phyloP scores from a whole-genome alignment of 2,888 invertebrate species.

The Hecatera dysodea region DNA sequence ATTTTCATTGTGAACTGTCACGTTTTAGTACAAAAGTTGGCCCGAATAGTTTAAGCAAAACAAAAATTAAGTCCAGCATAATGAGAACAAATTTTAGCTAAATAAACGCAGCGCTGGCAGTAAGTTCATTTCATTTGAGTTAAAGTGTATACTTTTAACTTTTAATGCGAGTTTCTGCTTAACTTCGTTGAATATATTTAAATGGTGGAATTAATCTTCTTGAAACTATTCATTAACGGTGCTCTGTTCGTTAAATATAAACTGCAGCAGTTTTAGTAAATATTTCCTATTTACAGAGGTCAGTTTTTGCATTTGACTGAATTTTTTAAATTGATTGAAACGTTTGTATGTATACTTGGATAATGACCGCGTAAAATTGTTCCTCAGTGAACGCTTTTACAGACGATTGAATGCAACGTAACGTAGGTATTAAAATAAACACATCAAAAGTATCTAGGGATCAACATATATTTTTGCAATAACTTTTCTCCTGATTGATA shows the following conservation, averaged over 20 bases:
- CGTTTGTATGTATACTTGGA: not conserved
- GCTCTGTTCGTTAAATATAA: slow-evolving; percentile 47
- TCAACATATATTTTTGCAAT: too few species aligned
- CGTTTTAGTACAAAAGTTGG: slow-evolving; percentile 47
- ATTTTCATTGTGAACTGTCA: slow-evolving; percentile 70
- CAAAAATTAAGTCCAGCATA: slow-evolving; percentile 41
- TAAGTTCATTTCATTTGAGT: slow-evolving; percentile 55
- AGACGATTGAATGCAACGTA: not conserved
- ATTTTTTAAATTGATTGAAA: too few species aligned
- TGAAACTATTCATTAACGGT: slow-evolving; percentile 55
- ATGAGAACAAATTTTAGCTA: slow-evolving; percentile 47
- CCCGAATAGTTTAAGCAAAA: slow-evolving; percentile 35
- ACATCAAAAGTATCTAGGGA: too few species aligned
- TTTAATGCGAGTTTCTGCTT: slow-evolving; percentile 59
- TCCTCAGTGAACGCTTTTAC: not conserved
- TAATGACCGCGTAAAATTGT: slow-evolving; percentile 11
- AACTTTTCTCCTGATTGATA: too few species aligned
- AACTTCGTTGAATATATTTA: slow-evolving; percentile 58
- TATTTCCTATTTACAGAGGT: slow-evolving; percentile 26
- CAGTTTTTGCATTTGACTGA: slow-evolving; percentile 17
- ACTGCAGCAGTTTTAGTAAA: slow-evolving; percentile 38
- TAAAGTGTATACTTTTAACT: slow-evolving; percentile 57
- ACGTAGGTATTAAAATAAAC: slow-evolving; percentile 1
- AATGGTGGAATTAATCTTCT: slow-evolving; percentile 58
- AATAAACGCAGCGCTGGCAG: slow-evolving; percentile 40